These are phyloP conservation scores for Trogon surrucura DNA, from an alignment of 2,113 vertebrate genomes.

Conservation along the genomic window DNA sequence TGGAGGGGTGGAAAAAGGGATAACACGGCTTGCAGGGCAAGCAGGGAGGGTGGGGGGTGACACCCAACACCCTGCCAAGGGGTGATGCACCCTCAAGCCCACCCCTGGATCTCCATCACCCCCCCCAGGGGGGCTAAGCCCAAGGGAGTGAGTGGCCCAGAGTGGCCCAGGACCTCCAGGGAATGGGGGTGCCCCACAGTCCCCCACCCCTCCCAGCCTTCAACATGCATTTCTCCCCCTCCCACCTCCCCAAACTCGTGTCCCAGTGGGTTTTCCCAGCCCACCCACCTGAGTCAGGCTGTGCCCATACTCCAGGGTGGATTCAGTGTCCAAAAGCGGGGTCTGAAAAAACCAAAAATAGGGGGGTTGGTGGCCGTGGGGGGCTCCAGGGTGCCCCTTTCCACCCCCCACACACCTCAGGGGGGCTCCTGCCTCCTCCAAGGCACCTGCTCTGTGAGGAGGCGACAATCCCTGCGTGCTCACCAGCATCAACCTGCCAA, in stretches of 20 bases:
- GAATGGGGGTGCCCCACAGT: fast-evolving
- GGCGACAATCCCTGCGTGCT: fast-evolving
- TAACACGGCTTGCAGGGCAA: too few species aligned
- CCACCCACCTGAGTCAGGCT: slow-evolving; percentile 74
- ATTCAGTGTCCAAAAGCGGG: slow-evolving; percentile 68
- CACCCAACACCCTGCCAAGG: neutral
- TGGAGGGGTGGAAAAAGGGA: slow-evolving; percentile 14
- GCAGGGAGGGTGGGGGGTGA: too few species aligned
- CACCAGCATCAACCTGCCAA: neutral
- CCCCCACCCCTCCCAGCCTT: neutral
- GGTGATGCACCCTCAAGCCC: fast-evolving
- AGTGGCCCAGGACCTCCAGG: fast-evolving
- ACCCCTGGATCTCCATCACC: neutral
- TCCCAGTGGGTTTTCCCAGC: neutral
- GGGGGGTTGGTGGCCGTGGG: fast-evolving
- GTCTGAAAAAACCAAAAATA: slow-evolving; percentile 59
- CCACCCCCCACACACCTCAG: neutral
- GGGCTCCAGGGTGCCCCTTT: neutral
- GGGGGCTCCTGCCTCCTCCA: neutral
- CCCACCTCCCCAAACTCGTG: neutral
- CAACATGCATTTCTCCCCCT: neutral
- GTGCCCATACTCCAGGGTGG: slow-evolving; percentile 73
- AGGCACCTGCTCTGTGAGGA: neutral
- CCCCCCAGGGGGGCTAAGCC: fast-evolving
- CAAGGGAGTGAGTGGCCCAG: neutral